Evolutionary conservation across 2,888 invertebrate species (phyloP).

Genomic region (Gasteruption jaculator): DNA sequence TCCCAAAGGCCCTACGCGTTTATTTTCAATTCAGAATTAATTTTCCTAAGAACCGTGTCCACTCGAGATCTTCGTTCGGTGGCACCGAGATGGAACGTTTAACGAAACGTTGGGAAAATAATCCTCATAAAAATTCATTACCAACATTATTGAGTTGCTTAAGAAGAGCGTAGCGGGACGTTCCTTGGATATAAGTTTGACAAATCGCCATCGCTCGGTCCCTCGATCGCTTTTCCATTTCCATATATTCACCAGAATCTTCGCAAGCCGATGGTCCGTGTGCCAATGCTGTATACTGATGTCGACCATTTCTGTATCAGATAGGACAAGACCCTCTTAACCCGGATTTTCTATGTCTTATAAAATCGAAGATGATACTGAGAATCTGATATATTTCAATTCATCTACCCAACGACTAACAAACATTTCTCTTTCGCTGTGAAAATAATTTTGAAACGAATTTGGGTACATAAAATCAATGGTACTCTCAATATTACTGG

Average conservation of each 20-base stretch:
- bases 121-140: too few species aligned
- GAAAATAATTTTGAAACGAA: too few species aligned
- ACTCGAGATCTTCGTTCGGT: too few species aligned
- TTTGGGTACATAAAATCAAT: too few species aligned
- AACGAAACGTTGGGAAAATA: conserved; percentile 8
- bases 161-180: conserved; percentile 71
- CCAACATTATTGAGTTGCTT: conserved; percentile 78
- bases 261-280: conserved; percentile 54
- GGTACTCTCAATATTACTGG: too few species aligned
- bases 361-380: conserved; percentile 21
- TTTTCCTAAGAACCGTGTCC: too few species aligned
- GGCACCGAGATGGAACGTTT: not conserved
- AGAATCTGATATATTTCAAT: too few species aligned
- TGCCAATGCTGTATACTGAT: conserved; percentile 67
- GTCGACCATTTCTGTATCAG: conserved; percentile 50
- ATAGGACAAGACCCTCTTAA: conserved; percentile 20
- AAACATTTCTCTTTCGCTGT: too few species aligned
- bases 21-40: too few species aligned
- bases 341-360: conserved; percentile 16
- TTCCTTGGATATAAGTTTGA: conserved; percentile 59
- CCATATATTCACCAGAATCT: conserved; percentile 59
- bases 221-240: conserved; percentile 62
- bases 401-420: too few species aligned
- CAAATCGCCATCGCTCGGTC: conserved; percentile 67
- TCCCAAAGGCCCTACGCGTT: too few species aligned